phyloP scores from a whole-genome alignment of 2,113 vertebrate species.

The Panurus biarmicus region DNA sequence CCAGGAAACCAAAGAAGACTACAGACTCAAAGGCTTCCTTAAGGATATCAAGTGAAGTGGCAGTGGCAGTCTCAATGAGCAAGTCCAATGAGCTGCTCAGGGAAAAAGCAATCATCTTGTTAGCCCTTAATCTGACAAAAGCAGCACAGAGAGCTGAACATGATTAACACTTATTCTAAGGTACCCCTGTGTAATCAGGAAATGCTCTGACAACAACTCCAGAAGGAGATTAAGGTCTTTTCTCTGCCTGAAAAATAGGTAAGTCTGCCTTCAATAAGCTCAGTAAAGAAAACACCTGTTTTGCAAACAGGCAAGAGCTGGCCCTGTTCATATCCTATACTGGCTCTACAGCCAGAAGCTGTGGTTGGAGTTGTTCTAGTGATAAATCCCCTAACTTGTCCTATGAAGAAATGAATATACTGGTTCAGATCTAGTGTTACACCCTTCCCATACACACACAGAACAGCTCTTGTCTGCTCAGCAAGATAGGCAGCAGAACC shows the following conservation, averaged over 20 bases:
- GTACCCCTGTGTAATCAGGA: not conserved
- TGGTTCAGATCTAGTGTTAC: not conserved
- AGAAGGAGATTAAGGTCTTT: not conserved
- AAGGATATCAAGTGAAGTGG: not conserved
- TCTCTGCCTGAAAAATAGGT: not conserved
- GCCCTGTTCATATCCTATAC: not conserved
- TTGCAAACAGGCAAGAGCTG: not conserved
- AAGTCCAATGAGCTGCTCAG: not conserved
- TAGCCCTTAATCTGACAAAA: slow-evolving; percentile 37
- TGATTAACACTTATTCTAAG: slow-evolving; percentile 18
- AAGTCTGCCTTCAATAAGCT: not conserved
- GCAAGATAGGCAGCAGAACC: not conserved
- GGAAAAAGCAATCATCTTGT: slow-evolving; percentile 14
- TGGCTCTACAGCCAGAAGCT: not conserved
- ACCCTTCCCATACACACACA: not conserved
- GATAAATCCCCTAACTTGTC: not conserved
- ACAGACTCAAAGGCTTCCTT: not conserved
- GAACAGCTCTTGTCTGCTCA: not conserved
- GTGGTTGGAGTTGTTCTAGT: not conserved
- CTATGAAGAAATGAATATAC: not conserved
- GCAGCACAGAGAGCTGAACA: not conserved
- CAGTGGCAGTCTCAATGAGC: not conserved
- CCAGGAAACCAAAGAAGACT: not conserved
- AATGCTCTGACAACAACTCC: not conserved
- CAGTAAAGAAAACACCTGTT: not conserved